Evolutionary conservation across 2,797 vertebrate species (phyloP).

Genomic region (Threskiornis aethiopicus): DNA sequence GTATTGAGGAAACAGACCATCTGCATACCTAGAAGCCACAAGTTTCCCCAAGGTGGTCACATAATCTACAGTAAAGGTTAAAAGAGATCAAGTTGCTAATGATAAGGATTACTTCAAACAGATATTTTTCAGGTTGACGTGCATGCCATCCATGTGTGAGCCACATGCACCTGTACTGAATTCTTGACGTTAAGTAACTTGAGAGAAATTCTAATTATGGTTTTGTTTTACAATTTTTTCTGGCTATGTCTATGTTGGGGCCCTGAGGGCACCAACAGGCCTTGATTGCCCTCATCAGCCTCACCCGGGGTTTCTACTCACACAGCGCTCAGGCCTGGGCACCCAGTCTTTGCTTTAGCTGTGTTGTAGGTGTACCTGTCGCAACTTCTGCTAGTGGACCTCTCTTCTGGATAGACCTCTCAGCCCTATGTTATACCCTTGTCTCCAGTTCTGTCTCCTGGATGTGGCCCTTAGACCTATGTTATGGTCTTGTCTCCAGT

Average conservation of each 20-base stretch:
- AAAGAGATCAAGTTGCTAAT: neutral
- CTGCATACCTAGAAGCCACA: slow-evolving; percentile 80
- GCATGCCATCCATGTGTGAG: neutral
- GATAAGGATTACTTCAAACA: neutral
- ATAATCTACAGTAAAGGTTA: slow-evolving; percentile 73
- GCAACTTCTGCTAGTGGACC: neutral
- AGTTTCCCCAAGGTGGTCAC: slow-evolving; percentile 75
- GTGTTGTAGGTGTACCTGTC: neutral
- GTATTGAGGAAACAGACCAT: slow-evolving; percentile 76
- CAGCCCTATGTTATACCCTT: neutral
- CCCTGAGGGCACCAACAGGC: neutral
- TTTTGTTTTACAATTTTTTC: neutral
- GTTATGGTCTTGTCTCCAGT: neutral
- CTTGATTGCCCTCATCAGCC: no score
- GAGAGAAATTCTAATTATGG: neutral
- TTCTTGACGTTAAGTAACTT: neutral
- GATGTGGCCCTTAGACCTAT: neutral
- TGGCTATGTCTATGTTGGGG: neutral
- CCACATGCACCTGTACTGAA: neutral
- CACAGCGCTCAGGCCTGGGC: neutral
- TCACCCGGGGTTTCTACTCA: neutral
- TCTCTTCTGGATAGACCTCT: neutral
- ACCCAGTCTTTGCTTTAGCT: neutral
- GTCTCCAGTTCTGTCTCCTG: neutral
- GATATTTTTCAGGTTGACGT: neutral